These are phyloP conservation scores for Melieria picta DNA, from an alignment of 2,888 invertebrate species.

Conservation along the genomic window DNA sequence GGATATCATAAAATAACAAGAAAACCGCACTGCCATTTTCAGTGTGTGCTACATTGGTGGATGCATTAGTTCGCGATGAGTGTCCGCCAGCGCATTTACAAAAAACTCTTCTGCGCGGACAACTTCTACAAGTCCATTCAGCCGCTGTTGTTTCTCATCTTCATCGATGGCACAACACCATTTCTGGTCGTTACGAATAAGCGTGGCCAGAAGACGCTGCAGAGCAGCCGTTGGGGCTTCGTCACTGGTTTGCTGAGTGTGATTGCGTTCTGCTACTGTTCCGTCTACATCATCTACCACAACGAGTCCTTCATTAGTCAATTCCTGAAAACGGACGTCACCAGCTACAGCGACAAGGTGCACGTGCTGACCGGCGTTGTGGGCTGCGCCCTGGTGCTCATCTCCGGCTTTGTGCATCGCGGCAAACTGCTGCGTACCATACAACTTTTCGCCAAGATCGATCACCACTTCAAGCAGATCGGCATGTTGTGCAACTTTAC, in stretches of 20 bases:
- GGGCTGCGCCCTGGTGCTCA: slow-evolving; percentile 32
- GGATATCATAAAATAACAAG: too few relatives aligned
- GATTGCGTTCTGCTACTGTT: slow-evolving; percentile 29
- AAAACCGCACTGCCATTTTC: too few relatives aligned
- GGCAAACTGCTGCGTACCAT: slow-evolving; percentile 37
- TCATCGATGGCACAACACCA: slow-evolving; percentile 35
- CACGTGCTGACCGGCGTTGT: slow-evolving; percentile 35
- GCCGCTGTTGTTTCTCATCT: slow-evolving; percentile 40
- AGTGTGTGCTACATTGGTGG: too few relatives aligned
- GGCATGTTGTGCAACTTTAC: slow-evolving; percentile 36
- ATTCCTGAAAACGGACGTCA: slow-evolving; percentile 42
- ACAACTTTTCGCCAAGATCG: slow-evolving; percentile 31
- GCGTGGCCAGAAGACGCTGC: slow-evolving; percentile 34
- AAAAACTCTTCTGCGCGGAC: slow-evolving; percentile 30
- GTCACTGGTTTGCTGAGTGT: slow-evolving; percentile 33
- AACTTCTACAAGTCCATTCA: slow-evolving; percentile 44
- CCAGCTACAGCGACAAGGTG: slow-evolving; percentile 37
- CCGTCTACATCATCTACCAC: slow-evolving; percentile 31
- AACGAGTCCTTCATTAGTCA: slow-evolving; percentile 44
- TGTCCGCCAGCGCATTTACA: slow-evolving; percentile 8
- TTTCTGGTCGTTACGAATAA: background rate
- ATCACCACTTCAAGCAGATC: slow-evolving; percentile 25
- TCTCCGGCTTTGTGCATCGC: slow-evolving; percentile 32
- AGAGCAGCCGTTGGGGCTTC: slow-evolving; percentile 36
- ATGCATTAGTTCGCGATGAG: too few relatives aligned